These are phyloP conservation scores for Turritopsis dohrnii DNA, from an alignment of 30 jellyfish, hydroid and myxozoan species.

Conservation along the genomic window DNA sequence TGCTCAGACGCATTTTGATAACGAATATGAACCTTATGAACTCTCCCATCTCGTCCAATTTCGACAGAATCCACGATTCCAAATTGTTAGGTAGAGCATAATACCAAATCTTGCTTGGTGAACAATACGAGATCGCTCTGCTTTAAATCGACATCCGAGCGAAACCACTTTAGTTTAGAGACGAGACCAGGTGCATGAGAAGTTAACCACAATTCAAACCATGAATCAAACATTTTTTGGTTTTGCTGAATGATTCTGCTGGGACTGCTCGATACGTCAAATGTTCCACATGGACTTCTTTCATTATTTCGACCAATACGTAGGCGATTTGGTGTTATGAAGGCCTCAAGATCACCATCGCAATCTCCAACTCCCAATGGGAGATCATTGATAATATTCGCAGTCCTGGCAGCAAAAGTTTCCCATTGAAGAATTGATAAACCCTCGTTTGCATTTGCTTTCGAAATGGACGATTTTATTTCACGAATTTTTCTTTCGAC, in stretches of 20 bases:
- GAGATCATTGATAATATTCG: neutral
- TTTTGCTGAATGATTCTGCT: neutral
- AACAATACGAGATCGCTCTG: slow-evolving; percentile 12
- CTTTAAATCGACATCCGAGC: neutral
- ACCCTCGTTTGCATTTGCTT: neutral
- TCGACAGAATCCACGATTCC: neutral
- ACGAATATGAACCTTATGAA: neutral
- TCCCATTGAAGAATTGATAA: slow-evolving; percentile 29
- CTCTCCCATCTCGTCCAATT: neutral
- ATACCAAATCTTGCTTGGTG: neutral
- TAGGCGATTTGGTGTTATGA: slow-evolving; percentile 24
- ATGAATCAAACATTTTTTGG: neutral
- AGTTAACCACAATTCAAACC: slow-evolving; percentile 17
- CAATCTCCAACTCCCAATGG: neutral
- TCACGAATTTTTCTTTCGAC: slow-evolving; percentile 25
- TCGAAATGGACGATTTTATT: neutral
- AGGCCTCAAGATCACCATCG: slow-evolving; percentile 20
- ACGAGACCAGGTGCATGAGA: neutral
- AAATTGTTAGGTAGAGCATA: neutral
- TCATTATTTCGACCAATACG: too few relatives aligned
- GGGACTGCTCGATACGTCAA: neutral
- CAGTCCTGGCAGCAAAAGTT: neutral
- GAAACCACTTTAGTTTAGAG: neutral
- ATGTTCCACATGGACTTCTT: neutral
- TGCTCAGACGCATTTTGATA: neutral